phyloP scores from a whole-genome alignment of 2,888 invertebrate genomes.

The Ectropis crepuscularia region DNA sequence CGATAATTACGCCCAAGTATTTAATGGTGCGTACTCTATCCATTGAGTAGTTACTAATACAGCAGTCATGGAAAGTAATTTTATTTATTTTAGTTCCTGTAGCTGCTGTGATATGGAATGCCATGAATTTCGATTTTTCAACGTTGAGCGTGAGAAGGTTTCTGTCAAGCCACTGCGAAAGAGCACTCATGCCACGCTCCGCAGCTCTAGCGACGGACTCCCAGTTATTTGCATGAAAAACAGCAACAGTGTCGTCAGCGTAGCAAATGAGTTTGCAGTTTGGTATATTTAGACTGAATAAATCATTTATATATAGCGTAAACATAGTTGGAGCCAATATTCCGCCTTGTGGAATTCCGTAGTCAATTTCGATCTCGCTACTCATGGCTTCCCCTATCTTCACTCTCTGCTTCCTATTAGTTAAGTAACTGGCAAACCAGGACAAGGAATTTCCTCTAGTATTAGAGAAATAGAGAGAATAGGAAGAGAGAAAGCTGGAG shows the following conservation, averaged over 20 bases:
- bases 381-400: background rate
- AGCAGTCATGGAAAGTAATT: background rate
- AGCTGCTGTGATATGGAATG: background rate
- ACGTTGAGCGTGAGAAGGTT: background rate
- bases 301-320: background rate
- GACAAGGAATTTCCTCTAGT: background rate
- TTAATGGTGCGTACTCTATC: background rate
- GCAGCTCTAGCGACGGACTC: background rate
- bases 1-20: background rate
- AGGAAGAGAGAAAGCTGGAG: too few relatives aligned
- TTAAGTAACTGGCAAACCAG: background rate
- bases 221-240: background rate
- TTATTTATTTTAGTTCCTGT: background rate
- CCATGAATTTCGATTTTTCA: background rate
- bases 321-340: background rate
- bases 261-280: too few relatives aligned
- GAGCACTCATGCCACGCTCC: background rate
- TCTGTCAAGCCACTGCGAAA: background rate
- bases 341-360: background rate
- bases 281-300: too few relatives aligned
- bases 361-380: background rate
- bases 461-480: too few relatives aligned
- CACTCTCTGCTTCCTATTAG: background rate
- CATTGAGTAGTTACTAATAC: background rate
- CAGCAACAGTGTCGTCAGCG: background rate